These are phyloP conservation scores for Embidobia sp. DNA, from an alignment of 2,888 invertebrate genomes.

Conservation along the genomic window DNA sequence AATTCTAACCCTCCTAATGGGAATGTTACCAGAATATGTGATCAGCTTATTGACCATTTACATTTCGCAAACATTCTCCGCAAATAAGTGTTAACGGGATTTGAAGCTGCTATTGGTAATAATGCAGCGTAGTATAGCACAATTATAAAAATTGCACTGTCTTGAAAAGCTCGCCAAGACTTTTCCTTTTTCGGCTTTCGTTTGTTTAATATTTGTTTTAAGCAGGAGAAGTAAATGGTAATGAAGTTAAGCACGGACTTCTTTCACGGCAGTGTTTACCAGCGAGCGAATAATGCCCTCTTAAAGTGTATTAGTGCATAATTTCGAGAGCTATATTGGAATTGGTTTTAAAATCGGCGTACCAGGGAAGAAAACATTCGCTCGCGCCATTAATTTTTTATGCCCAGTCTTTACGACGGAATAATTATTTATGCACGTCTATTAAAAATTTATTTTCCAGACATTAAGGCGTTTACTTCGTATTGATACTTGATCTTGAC, in stretches of 20 bases:
- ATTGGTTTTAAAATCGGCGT: constrained; percentile 40
- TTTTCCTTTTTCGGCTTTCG: neutral
- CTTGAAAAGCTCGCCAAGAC: constrained; percentile 6
- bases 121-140: constrained; percentile 22
- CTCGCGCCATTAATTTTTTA: constrained; percentile 48
- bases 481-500: neutral
- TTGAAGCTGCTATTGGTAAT: constrained; percentile 29
- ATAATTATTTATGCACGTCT: constrained; percentile 39
- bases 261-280: constrained; percentile 17
- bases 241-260: constrained; percentile 15
- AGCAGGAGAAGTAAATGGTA: constrained; percentile 5
- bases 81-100: constrained; percentile 53
- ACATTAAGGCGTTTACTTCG: constrained; percentile 6
- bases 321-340: constrained; percentile 30
- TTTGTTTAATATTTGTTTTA: neutral
- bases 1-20: constrained; percentile 23
- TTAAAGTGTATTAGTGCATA: constrained; percentile 43
- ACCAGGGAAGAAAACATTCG: constrained; percentile 29
- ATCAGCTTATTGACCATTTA: constrained; percentile 46
- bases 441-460: constrained; percentile 12
- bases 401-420: constrained; percentile 14
- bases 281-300: constrained; percentile 17
- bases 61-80: constrained; percentile 25
- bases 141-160: constrained; percentile 38
- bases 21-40: constrained; percentile 39